phyloP scores from a whole-genome alignment of 2,797 vertebrate species.

The Halcyon smyrnensis region DNA sequence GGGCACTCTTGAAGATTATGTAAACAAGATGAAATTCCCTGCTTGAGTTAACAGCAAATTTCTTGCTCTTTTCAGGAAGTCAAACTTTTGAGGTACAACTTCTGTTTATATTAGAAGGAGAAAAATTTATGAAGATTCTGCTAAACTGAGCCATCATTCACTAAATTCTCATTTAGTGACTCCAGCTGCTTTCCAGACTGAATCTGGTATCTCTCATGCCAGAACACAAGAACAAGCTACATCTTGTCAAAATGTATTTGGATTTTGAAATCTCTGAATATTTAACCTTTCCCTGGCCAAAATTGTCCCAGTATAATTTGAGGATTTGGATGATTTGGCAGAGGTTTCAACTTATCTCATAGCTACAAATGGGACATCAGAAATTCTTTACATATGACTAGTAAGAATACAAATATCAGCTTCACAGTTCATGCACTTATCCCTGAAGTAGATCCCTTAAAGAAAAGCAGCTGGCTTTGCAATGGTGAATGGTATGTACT shows the following conservation, averaged over 20 bases:
- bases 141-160: not conserved
- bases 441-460: not conserved
- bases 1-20: not conserved
- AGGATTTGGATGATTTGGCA: not conserved
- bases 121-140: not conserved
- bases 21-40: slow-evolving; percentile 2
- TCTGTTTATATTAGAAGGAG: not conserved
- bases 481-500: not conserved
- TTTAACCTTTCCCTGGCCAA: not conserved
- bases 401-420: not conserved
- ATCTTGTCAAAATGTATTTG: not conserved
- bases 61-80: slow-evolving; percentile 9
- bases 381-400: not conserved
- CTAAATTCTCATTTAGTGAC: not conserved
- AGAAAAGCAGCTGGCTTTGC: not conserved
- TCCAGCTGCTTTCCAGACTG: too few species aligned
- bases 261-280: not conserved
- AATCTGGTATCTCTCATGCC: too few species aligned
- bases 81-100: not conserved
- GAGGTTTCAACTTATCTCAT: not conserved
- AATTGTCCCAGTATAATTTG: not conserved
- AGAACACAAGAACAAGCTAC: too few species aligned
- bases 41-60: slow-evolving; percentile 20
- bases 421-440: not conserved
- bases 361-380: not conserved